A percentile compares a stretch with the other conserved stretches of the same genome.
These are phyloP conservation scores for Tinea trinotella DNA, from an alignment of 2,888 invertebrate species.

Conservation along the genomic window DNA sequence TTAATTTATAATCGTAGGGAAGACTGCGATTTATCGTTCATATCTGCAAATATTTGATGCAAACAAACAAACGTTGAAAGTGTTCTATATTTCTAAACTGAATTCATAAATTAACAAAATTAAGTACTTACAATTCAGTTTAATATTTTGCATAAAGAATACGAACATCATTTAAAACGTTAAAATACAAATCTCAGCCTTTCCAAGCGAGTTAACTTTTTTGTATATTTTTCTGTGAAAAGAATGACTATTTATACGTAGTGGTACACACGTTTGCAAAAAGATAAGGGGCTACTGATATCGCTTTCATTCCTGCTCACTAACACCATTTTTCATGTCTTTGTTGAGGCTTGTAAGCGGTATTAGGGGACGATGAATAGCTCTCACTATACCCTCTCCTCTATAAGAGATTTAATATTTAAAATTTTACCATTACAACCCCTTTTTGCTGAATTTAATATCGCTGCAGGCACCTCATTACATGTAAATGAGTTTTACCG, in stretches of 20 bases:
- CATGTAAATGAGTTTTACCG: neutral
- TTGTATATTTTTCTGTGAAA: neutral
- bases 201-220: neutral
- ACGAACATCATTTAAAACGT: too few species aligned
- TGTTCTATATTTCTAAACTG: too few species aligned
- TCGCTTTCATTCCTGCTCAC: constrained; percentile 55
- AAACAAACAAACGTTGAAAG: too few species aligned
- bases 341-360: constrained; percentile 53
- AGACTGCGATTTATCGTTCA: too few species aligned
- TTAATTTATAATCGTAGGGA: too few species aligned
- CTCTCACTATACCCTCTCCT: constrained; percentile 30
- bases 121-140: too few species aligned
- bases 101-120: too few species aligned
- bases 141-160: too few species aligned
- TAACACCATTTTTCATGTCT: constrained; percentile 64
- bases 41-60: too few species aligned
- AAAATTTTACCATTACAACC: constrained; percentile 27
- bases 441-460: constrained; percentile 14
- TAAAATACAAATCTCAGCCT: neutral
- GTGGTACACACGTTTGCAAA: constrained; percentile 23
- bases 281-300: constrained; percentile 57
- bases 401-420: constrained; percentile 36
- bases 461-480: neutral
- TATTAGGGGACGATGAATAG: constrained; percentile 42
- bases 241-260: constrained; percentile 8